Evolutionary conservation across 2,888 invertebrate genomes (phyloP).

Genomic region (Microctonus aethiopoides): DNA sequence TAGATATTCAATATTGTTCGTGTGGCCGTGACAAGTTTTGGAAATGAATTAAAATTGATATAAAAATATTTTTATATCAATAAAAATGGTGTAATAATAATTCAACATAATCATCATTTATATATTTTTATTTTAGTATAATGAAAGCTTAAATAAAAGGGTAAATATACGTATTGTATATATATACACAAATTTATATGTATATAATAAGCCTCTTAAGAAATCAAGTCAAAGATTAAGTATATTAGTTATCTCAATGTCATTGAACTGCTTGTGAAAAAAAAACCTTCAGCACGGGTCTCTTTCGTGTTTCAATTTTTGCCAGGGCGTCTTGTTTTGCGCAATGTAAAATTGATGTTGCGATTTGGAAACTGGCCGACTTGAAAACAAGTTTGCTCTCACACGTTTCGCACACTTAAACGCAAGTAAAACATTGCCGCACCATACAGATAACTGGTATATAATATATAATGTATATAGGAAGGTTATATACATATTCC

Average conservation of each 20-base stretch:
- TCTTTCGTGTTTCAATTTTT: constrained; percentile 21
- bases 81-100: neutral
- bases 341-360: constrained; percentile 36
- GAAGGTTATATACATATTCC: constrained; percentile 14
- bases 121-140: neutral
- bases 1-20: neutral
- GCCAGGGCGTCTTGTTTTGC: constrained; percentile 30
- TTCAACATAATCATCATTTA: neutral
- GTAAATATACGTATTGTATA: too few relatives aligned
- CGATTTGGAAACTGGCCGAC: constrained; percentile 36
- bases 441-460: too few relatives aligned
- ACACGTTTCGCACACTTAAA: constrained; percentile 21
- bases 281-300: constrained; percentile 27
- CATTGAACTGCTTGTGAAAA: constrained; percentile 30
- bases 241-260: constrained; percentile 24
- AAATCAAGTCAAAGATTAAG: constrained; percentile 1
- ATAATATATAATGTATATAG: constrained; percentile 16
- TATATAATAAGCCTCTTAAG: neutral
- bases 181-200: too few relatives aligned
- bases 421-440: constrained; percentile 18
- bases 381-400: constrained; percentile 35
- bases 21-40: neutral
- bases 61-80: neutral
- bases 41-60: neutral
- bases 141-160: too few relatives aligned